Evolutionary conservation across 2,888 invertebrate genomes (phyloP), one percentile per base, ranked within the genome.

Genomic region (Koerneria pararmatus): DNA sequence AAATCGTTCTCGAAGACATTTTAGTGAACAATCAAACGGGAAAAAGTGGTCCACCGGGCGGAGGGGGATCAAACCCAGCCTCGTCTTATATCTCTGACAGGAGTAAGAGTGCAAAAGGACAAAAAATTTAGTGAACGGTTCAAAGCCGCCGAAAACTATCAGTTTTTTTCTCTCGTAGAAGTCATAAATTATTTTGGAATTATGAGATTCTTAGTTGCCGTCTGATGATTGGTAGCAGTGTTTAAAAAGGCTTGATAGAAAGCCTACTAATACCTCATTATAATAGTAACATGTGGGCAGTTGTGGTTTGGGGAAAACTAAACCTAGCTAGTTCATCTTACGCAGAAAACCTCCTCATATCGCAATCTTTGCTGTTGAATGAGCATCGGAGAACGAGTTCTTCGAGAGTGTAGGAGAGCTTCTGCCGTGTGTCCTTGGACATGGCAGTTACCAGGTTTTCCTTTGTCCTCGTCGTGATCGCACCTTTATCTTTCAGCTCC

Each of bases 351-450:
- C 54, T 66, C 54, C 76, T 70, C 71, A 81, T 71, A 62, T 78
- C 75, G 66, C 82, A 82, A 71, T 82, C 82, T 56, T 80, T 78
- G 37, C 76, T 72, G 65, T 82, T 83, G 70, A 82, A 82, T 0
- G 82, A 80, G 66, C 82, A 82, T n/a, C 80, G 75, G 6, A 80
- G 72, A n/a, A 82, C 81, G 49, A 82, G 80, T 60, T 80, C 80
- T 41, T 79, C 73, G 6, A 82, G 66, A 1, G 75, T 79, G 54
- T 82, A 82, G 6, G 79, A 79, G 2, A 82, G 65, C 41, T 78
- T 73, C 58, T 69, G 56, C 29, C 74, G 56, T 1, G 71, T 72
- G 35, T 82, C 82, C 54, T 72, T 54, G 15, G 80, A 78, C 48
- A 83, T 63, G 5, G 81, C 79, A 2, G 82, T 80, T 19, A 82